A percentile compares a stretch with the other conserved stretches of the same genome.
Evolutionary conservation across 2,797 vertebrate genomes (phyloP).

Genomic region (Meda fulgida): DNA sequence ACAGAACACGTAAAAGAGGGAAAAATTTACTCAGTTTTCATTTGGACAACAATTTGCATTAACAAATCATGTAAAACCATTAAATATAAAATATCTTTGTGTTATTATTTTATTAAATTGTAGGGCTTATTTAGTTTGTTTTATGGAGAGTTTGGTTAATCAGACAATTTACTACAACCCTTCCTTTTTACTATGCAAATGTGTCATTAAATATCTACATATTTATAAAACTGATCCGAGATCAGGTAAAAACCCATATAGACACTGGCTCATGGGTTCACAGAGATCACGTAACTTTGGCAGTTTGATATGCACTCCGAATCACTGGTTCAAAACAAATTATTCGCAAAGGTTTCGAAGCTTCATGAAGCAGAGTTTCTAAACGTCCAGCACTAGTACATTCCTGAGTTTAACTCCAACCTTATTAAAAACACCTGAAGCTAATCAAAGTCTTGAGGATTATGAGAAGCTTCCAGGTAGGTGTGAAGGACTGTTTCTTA

Average conservation of each 20-base stretch:
- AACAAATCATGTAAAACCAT: too few species aligned
- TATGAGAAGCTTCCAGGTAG: neutral
- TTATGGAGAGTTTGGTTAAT: too few species aligned
- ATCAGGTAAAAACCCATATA: too few species aligned
- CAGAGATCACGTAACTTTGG: neutral
- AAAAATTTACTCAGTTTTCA: neutral
- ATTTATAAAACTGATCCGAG: too few species aligned
- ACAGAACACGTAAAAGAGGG: neutral
- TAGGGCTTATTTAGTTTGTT: too few species aligned
- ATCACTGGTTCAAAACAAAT: neutral
- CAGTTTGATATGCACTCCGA: neutral
- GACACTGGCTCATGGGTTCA: neutral
- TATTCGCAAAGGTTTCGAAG: neutral
- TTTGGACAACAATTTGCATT: neutral
- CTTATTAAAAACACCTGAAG: neutral
- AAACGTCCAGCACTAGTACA: neutral
- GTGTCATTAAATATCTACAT: too few species aligned
- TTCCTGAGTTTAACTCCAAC: neutral
- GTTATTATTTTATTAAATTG: too few species aligned
- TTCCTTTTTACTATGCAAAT: too few species aligned
- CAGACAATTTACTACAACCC: too few species aligned
- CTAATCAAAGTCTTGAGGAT: neutral
- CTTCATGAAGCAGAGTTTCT: neutral
- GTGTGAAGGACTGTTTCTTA: too few species aligned
- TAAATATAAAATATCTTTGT: too few species aligned